phyloP scores from a whole-genome alignment of 2,113 vertebrate genomes.

The Nesogale talazaci region DNA sequence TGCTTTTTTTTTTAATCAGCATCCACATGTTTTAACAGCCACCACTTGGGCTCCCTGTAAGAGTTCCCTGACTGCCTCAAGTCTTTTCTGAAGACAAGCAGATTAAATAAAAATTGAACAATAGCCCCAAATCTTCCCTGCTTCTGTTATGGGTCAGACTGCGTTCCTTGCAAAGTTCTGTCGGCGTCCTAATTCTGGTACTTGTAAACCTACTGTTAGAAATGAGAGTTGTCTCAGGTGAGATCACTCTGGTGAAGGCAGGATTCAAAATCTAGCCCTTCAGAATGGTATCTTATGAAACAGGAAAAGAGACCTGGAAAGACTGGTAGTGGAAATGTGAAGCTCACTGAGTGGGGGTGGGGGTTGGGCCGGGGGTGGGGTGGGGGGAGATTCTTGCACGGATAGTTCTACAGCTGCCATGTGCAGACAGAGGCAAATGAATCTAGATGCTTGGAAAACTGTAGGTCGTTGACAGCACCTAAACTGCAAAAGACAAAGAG shows the following conservation, averaged over 20 bases:
- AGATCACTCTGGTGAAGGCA: neutral
- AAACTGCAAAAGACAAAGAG: neutral
- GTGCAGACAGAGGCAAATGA: neutral
- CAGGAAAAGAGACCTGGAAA: neutral
- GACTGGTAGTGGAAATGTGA: neutral
- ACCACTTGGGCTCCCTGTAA: no score
- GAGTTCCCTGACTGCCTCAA: slow-evolving; percentile 24
- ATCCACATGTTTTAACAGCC: neutral
- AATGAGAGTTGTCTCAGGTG: neutral
- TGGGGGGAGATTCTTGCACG: no score
- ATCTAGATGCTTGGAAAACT: neutral
- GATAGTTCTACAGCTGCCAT: neutral
- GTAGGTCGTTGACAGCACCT: neutral
- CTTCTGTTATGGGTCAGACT: neutral
- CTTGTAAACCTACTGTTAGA: neutral
- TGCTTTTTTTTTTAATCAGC: neutral
- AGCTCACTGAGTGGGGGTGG: no score
- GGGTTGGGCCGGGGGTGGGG: no score
- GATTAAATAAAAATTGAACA: slow-evolving; percentile 2
- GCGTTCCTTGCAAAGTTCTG: neutral
- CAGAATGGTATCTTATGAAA: neutral
- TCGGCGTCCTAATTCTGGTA: neutral
- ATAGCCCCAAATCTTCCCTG: slow-evolving; percentile 8
- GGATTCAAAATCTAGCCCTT: neutral
- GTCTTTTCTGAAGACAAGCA: slow-evolving; percentile 32